phyloP scores from a whole-genome alignment of 2,888 invertebrate species.

The Lithophane ornitopus region DNA sequence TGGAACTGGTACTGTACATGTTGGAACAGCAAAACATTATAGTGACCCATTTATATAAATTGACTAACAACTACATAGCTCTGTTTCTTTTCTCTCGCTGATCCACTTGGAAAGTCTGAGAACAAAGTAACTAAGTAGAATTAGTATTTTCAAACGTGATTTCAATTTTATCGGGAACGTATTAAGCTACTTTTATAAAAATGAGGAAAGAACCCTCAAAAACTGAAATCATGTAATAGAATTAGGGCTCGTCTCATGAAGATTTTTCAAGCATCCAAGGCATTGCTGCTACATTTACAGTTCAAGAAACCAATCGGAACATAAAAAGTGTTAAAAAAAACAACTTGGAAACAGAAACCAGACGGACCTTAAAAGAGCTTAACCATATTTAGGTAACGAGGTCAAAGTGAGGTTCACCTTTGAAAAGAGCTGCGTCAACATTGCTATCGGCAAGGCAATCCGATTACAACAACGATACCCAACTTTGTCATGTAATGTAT shows the following conservation, averaged over 20 bases:
- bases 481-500: conserved; percentile 66
- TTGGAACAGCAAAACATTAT: conserved; percentile 30
- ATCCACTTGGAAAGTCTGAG: conserved; percentile 6
- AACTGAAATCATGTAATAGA: conserved; percentile 7
- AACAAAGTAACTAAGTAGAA: no score
- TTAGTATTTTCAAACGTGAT: neutral
- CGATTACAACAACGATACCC: conserved; percentile 79
- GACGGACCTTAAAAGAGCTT: conserved; percentile 82
- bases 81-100: conserved; percentile 27
- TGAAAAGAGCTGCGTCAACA: conserved; percentile 71
- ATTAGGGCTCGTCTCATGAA: neutral
- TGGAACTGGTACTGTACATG: conserved; percentile 2
- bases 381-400: conserved; percentile 87
- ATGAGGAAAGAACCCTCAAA: neutral
- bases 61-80: conserved; percentile 35
- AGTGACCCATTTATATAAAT: conserved; percentile 49
- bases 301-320: conserved; percentile 55
- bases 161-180: neutral
- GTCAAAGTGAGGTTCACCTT: conserved; percentile 82
- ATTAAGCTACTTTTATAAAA: neutral
- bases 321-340: conserved; percentile 63
- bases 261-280: conserved; percentile 12
- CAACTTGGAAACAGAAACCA: conserved; percentile 63
- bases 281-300: conserved; percentile 25
- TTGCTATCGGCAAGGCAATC: conserved; percentile 78